phyloP scores from a whole-genome alignment of 1,140 invertebrate species.

The Drosophila carrolli region DNA sequence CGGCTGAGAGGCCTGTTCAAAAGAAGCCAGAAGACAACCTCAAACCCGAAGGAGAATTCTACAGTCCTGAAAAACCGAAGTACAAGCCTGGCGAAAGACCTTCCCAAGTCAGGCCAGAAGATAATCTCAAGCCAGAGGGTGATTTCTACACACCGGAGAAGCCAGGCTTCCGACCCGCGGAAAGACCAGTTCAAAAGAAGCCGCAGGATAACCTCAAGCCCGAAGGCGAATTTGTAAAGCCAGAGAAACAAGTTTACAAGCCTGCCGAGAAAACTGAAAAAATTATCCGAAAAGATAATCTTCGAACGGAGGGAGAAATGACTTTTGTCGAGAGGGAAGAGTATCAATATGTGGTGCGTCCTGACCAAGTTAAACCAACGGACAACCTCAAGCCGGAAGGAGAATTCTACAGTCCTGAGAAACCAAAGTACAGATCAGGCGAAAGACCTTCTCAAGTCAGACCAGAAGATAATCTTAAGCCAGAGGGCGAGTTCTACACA shows the following conservation, averaged over 20 bases:
- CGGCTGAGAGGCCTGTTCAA: not conserved
- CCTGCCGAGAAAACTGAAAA: slow-evolving; percentile 77
- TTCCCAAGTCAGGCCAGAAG: not conserved
- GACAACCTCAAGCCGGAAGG: slow-evolving; percentile 87
- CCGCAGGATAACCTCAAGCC: slow-evolving; percentile 86
- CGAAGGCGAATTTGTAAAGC: slow-evolving; percentile 87
- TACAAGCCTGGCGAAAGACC: not conserved
- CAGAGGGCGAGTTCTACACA: not conserved
- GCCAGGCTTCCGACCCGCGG: slow-evolving; percentile 82
- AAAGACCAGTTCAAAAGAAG: slow-evolving; percentile 84
- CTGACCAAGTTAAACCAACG: slow-evolving; percentile 85
- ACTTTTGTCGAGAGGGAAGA: slow-evolving; percentile 84
- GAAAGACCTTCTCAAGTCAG: slow-evolving; percentile 2
- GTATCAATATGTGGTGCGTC: slow-evolving; percentile 85
- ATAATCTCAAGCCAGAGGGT: not conserved
- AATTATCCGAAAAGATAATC: slow-evolving; percentile 85
- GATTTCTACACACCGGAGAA: not conserved
- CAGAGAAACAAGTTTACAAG: slow-evolving; percentile 74
- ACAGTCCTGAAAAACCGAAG: not conserved
- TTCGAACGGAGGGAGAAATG: slow-evolving; percentile 85
- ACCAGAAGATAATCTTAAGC: not conserved
- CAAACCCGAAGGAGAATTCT: not conserved
- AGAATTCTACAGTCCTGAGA: slow-evolving; percentile 2
- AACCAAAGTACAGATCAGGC: not conserved
- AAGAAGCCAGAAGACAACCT: not conserved